Percentiles rank a stretch among this genome's conserved stretches.
phyloP scores from a whole-genome alignment of 1,140 invertebrate genomes.

The Chlorops oryzae region DNA sequence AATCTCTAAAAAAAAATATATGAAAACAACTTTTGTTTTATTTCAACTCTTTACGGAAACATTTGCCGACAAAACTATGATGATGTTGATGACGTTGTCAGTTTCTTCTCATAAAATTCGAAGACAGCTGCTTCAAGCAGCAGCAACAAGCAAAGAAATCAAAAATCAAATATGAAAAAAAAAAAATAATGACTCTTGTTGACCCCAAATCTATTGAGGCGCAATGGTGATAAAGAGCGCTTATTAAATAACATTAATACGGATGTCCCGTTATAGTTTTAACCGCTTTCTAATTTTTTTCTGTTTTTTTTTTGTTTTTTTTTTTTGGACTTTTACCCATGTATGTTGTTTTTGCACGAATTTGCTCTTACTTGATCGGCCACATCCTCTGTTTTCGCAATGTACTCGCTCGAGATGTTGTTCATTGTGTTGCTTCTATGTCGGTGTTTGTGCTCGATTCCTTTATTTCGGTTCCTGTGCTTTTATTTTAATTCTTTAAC shows the following conservation, averaged over 20 bases:
- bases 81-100: slow-evolving; percentile 20
- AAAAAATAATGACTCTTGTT: not conserved
- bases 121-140: slow-evolving; percentile 4
- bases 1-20: not conserved
- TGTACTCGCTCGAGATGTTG: slow-evolving; percentile 79
- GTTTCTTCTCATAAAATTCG: slow-evolving; percentile 17
- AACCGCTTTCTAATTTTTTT: slow-evolving; percentile 1
- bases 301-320: not conserved
- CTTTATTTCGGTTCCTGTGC: too few species aligned
- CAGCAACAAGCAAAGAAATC: not conserved
- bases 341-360: not conserved
- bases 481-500: too few species aligned
- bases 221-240: not conserved
- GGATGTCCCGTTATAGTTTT: not conserved
- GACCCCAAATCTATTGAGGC: not conserved
- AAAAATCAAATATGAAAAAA: not conserved
- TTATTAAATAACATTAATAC: not conserved
- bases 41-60: not conserved
- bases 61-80: too few species aligned
- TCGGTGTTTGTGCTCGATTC: too few species aligned
- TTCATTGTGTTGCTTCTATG: too few species aligned
- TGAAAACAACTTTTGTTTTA: not conserved
- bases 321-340: not conserved
- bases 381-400: slow-evolving; percentile 87
- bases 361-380: slow-evolving; percentile 79